Evolutionary conservation across 2,888 invertebrate species (phyloP), one percentile per base, ranked within the genome.

Genomic region (Melieria picta): DNA sequence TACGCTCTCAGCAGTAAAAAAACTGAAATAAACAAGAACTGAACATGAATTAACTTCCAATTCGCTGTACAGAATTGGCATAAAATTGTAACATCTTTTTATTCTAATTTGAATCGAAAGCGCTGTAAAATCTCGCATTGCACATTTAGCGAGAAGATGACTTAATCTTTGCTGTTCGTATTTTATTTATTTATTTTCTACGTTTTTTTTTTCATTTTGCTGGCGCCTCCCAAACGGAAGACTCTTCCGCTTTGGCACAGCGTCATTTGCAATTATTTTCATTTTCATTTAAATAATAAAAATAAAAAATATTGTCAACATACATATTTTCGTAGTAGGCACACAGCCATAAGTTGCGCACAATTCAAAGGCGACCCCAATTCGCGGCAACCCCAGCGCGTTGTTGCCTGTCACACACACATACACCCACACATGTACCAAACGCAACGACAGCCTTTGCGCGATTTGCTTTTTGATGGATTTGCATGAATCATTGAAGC

Each of bases 401-500:
- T 52, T 9, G 13, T 7, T n/a, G 5, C 11, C 52, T n/a, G 7
- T 7, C 52, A 52, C 52, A 52, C 52, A 7, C 52, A 9, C 52
- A 52, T 7, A 52, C 52, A 52, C 9, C 7, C 9, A 50, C 11
- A 50, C 50, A 50, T 11, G 2, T 2, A 50, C 50, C 11, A 50
- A 7, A 50, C 11, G 11, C 50, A 50, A 10, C 7, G 9, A 52
- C 9, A 52, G n/a, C 5, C 52, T n/a, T 13, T 7, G 4, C 52
- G 13, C 13, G 11, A 52, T 16, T 46, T n/a, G 11, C 55, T 50
- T 64, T 66, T 72, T 81, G 81, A 82, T 81, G 82, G 79, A 81
- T 58, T 82, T 82, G 81, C 81, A 82, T 81, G 82, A 81, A 80
- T 82, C 81, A 81, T 82, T 81, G 82, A 79, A 75, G 80, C 82